Evolutionary conservation across 2,888 invertebrate species (phyloP), one percentile per base, ranked within the genome.

Genomic region (Drosophila mercatorum): DNA sequence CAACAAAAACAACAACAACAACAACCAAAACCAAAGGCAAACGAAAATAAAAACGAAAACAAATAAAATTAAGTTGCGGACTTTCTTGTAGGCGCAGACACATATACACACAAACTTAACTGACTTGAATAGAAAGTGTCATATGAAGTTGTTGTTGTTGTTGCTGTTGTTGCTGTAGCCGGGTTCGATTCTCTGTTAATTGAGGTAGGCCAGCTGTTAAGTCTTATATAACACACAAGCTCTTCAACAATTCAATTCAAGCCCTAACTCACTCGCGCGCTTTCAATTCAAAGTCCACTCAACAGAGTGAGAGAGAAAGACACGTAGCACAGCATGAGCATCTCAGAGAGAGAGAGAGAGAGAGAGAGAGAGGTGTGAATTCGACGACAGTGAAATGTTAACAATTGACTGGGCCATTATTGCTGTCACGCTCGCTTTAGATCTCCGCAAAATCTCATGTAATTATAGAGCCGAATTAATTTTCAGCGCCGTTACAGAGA

Each of bases 51-150:
- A 43, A 8, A 22, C 43, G 46, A 64, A 44, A 28, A 38, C 38
- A 36, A 41, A 41, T 55, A 26, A 41, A 55, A 28, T 28, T 26
- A 55, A 41, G 56, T 44, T 62, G 36, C 47, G 46, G 67, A 67
- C 86, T 83, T 88, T 85, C 83, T 70, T 85, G 72, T 68, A 51
- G 71, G 74, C 67, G 67, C 60, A 56, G 60, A 72, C 80, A 53
- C 76, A 78, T 49, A 22, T 1, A 22, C 28, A 66, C 63, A 63
- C 28, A 66, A 61, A 63, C 41, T 43, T 64, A 67, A 41, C 28
- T 76, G 49, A 62, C 60, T 53, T 60, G 65, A 82, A 86, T 75
- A 89, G 87, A 87, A 87, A 87, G 87, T 87, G 86, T 83, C 86
- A 83, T 73, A 60, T 56, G 65, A 34, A 59, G 47, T 49, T 49